Conservation (phyloP, 2,888 invertebrate genomes). For the Erebia palarica region DNA sequence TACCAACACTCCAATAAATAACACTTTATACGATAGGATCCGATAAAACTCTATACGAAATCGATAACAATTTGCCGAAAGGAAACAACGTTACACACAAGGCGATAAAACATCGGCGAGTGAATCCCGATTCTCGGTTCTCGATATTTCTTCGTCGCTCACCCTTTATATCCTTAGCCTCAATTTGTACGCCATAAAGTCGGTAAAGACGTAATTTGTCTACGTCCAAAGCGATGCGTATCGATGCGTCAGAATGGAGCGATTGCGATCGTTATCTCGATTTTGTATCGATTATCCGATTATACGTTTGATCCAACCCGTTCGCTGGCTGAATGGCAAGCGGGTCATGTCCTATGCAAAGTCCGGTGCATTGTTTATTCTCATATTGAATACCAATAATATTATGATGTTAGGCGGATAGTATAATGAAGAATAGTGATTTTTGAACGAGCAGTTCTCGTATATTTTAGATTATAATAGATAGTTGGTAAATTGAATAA, state of each 20-base stretch:
- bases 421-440: slow-evolving; percentile 18
- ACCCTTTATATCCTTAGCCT: slow-evolving; percentile 43
- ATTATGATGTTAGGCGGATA: slow-evolving; percentile 43
- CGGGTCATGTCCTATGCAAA: slow-evolving; percentile 64
- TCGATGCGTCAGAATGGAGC: slow-evolving; percentile 63
- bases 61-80: slow-evolving; percentile 33
- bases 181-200: slow-evolving; percentile 75
- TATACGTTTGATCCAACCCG: slow-evolving; percentile 48
- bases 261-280: slow-evolving; percentile 72
- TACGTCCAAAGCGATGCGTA: slow-evolving; percentile 69
- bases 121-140: slow-evolving; percentile 31
- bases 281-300: slow-evolving; percentile 70
- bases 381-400: slow-evolving; percentile 67
- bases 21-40: not conserved
- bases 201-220: slow-evolving; percentile 72
- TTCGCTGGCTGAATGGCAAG: slow-evolving; percentile 62
- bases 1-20: slow-evolving; percentile 11
- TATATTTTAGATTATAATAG: not conserved
- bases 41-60: slow-evolving; percentile 24
- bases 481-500: no score
- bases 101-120: slow-evolving; percentile 31
- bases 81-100: slow-evolving; percentile 28
- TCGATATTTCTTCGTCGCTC: slow-evolving; percentile 32
- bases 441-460: not conserved
- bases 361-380: slow-evolving; percentile 61